These are phyloP conservation scores for Thalassarche chlororhynchos DNA, from an alignment of 2,113 vertebrate genomes.

Conservation along the genomic window DNA sequence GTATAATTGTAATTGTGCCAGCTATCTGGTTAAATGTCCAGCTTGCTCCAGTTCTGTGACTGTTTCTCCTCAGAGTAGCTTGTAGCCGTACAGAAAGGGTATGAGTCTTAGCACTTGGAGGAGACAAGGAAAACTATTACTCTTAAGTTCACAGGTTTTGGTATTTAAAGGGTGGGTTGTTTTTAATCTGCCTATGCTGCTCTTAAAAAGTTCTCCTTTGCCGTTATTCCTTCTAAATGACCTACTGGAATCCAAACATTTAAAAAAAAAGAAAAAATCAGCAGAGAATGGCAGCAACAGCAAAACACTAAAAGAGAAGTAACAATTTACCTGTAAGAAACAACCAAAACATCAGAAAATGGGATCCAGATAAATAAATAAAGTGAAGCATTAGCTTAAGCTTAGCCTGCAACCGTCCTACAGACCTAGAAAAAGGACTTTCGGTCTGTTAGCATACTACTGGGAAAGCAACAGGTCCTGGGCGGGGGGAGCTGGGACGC, in stretches of 20 bases:
- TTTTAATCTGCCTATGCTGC: neutral
- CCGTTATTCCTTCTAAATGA: neutral
- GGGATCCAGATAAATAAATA: neutral
- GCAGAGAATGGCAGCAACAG: neutral
- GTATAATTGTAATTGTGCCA: constrained; percentile 24
- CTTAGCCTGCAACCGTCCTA: neutral
- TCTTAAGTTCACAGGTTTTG: neutral
- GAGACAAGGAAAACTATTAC: neutral
- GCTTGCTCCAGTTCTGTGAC: neutral
- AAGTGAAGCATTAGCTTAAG: neutral
- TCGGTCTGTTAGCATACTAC: neutral
- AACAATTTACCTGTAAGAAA: neutral
- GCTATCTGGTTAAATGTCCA: constrained; percentile 9
- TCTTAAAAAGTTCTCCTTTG: neutral
- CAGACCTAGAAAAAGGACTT: neutral
- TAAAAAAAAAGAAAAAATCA: neutral
- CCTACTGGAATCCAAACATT: neutral
- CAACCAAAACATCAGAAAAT: neutral
- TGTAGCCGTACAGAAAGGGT: neutral
- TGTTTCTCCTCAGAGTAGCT: neutral
- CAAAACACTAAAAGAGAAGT: neutral
- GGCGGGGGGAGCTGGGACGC: fast-evolving
- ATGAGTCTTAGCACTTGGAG: neutral
- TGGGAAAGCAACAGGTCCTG: neutral
- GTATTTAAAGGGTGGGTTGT: neutral